Conservation (phyloP, 2,888 invertebrate genomes). For the Synanthedon myopaeformis region DNA sequence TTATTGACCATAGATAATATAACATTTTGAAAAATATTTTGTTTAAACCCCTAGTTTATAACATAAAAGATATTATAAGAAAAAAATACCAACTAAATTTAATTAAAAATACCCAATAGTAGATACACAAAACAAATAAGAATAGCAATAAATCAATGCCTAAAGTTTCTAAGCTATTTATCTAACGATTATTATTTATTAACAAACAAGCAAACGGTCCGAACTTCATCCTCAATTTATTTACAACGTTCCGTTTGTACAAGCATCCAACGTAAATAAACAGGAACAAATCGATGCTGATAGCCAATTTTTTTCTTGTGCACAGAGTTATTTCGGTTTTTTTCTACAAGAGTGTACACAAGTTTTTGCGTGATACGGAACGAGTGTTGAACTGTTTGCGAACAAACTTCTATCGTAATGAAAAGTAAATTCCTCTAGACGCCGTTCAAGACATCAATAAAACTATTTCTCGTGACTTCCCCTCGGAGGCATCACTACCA, state of each 20-base stretch:
- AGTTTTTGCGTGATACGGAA: constrained; percentile 16
- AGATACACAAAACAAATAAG: too few relatives aligned
- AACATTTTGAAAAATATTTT: too few relatives aligned
- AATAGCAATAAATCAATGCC: too few relatives aligned
- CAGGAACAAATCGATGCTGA: not conserved
- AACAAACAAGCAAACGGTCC: too few relatives aligned
- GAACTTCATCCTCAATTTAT: too few relatives aligned
- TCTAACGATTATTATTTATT: too few relatives aligned
- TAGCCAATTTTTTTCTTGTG: not conserved
- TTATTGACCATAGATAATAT: too few relatives aligned
- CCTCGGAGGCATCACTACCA: constrained; percentile 26
- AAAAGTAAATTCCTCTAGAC: constrained; percentile 52
- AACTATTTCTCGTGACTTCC: constrained; percentile 42
- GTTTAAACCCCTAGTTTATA: too few relatives aligned
- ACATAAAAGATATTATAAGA: too few relatives aligned
- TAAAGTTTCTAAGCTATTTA: too few relatives aligned
- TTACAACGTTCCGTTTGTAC: not conserved
- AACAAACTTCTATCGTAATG: constrained; percentile 57
- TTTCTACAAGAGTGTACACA: constrained; percentile 4
- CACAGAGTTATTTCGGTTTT: not conserved
- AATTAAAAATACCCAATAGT: too few relatives aligned
- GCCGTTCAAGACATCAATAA: constrained; percentile 47
- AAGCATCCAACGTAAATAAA: not conserved
- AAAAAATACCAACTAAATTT: too few relatives aligned
- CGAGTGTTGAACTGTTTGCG: constrained; percentile 49